A percentile compares a stretch with the other conserved stretches of the same genome.
These are phyloP conservation scores for Mormyrops attenuatus DNA, from an alignment of 2,797 vertebrate genomes.

Conservation along the genomic window DNA sequence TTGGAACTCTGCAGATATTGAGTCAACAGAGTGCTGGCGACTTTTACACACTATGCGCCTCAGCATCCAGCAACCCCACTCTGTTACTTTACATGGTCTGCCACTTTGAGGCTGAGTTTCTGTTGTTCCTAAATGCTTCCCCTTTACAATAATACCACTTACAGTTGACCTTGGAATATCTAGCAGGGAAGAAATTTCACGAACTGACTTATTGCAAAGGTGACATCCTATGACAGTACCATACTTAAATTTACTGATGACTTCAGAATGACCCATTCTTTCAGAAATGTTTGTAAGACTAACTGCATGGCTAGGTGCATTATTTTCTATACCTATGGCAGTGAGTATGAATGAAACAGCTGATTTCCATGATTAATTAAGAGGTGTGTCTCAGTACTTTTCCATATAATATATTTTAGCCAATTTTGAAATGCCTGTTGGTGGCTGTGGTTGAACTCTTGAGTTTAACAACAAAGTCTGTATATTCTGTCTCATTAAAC, in stretches of 20 bases:
- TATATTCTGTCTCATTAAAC: slow-evolving; percentile 14
- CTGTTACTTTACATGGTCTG: background rate
- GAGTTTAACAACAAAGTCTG: background rate
- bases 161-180: background rate
- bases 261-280: background rate
- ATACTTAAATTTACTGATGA: background rate
- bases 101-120: background rate
- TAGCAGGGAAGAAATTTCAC: background rate
- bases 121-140: background rate
- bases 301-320: background rate
- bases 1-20: background rate
- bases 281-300: background rate
- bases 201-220: background rate
- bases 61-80: background rate
- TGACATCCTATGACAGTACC: background rate
- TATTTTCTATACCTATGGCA: background rate
- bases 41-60: background rate
- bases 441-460: background rate
- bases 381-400: background rate
- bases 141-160: background rate
- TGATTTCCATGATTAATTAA: background rate
- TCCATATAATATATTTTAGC: background rate
- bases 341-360: background rate
- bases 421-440: background rate
- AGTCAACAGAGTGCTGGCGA: background rate